Evolutionary conservation across 2,113 vertebrate species (phyloP), one percentile per base, ranked within the genome.

Genomic region (Gavia stellata): DNA sequence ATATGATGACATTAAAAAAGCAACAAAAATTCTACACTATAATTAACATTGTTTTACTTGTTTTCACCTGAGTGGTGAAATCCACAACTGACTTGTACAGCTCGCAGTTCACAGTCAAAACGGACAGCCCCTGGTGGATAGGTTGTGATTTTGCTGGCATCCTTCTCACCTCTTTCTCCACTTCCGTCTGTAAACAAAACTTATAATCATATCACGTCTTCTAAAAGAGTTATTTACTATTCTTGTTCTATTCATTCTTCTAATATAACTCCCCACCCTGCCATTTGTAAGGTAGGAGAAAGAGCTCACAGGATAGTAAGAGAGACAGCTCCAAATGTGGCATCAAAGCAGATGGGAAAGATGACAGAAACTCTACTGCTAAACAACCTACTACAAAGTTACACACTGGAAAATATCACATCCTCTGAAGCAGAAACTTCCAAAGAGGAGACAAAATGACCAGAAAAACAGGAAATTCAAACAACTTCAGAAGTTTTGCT

Each of bases 111-210:
- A 87, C 99, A 99, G 97, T 99, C 99, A 93, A 99, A 99, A 31
- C 98, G 98, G 52, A 99, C 99, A 5, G 99, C 98, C 33, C 99
- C 99, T 3, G 99, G 99, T 28, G 99, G 99, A 56, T 99, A 99
- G 1, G 99, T 99, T 93, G 99, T 99, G 94, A 99, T 99, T 98
- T 99, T 99, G 97, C 99, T 99, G 92, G 99, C 98, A 97, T 99
- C 99, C 79, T 99, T 99, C 94, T 99, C 99, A 52, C 99, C 99
- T 70, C 99, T 99, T 95, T 99, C 99, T 95, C 99, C 99, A 98
- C 99, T 99, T 92, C 98, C 99, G 79, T 99, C 99, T 99, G 96
- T 23, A 98, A 98, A 88, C 44, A 92, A 77, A 97, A 92, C 87
- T 95, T 81, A 29, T 5, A 91, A 92, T 97, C 97, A 97, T 47